Percentiles rank a stretch among this genome's conserved stretches.
phyloP scores from a whole-genome alignment of 2,888 invertebrate genomes.

The Drosophila melanosoma region DNA sequence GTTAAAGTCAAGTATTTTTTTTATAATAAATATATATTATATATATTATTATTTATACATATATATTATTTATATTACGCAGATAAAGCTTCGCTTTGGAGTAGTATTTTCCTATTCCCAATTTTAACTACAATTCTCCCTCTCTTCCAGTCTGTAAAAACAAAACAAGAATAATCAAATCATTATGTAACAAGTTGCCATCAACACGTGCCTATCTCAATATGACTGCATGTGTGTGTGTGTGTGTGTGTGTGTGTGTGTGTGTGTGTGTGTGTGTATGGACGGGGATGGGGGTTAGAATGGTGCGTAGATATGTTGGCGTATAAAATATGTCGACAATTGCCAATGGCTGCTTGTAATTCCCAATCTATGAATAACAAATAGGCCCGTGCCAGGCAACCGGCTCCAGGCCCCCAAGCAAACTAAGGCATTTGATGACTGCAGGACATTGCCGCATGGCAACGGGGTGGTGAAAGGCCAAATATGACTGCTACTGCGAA shows the following conservation, averaged over 20 bases:
- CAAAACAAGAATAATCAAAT: slow-evolving; percentile 43
- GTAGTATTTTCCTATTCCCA: not conserved
- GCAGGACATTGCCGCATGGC: not conserved
- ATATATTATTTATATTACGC: not conserved
- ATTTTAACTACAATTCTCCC: not conserved
- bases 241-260: not conserved
- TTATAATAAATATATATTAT: no score
- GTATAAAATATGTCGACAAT: slow-evolving; percentile 70
- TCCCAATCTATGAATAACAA: slow-evolving; percentile 81
- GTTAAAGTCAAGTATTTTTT: no score
- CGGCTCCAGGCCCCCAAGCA: slow-evolving; percentile 55
- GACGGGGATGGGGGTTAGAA: not conserved
- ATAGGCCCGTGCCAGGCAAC: slow-evolving; percentile 63
- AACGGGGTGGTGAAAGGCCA: slow-evolving; percentile 2
- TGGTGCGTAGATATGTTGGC: slow-evolving; percentile 29
- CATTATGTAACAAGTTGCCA: slow-evolving; percentile 66
- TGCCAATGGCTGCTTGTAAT: slow-evolving; percentile 77
- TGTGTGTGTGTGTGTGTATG: slow-evolving; percentile 23
- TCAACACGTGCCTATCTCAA: slow-evolving; percentile 58
- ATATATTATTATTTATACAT: no score
- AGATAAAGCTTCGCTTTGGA: not conserved
- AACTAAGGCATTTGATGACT: slow-evolving; percentile 41
- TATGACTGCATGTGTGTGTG: slow-evolving; percentile 2
- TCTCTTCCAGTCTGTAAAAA: not conserved
- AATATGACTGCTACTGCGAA: slow-evolving; percentile 31